phyloP scores from a whole-genome alignment of 2,113 vertebrate genomes.

The Drymodes brunneopygia region DNA sequence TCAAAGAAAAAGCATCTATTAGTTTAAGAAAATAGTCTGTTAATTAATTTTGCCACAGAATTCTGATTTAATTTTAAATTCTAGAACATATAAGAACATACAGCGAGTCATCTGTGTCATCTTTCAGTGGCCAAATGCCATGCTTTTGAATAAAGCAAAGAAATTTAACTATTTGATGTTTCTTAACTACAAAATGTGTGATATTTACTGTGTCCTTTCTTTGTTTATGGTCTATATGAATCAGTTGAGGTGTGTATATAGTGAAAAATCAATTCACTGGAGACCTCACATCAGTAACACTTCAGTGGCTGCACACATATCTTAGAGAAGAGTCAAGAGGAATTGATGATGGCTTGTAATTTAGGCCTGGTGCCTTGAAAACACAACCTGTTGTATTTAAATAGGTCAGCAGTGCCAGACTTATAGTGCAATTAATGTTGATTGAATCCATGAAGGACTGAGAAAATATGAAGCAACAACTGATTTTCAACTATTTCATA shows the following conservation, averaged over 20 bases:
- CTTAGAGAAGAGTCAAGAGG: neutral
- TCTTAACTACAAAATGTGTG: neutral
- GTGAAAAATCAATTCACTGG: neutral
- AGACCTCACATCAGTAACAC: neutral
- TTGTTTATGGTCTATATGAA: neutral
- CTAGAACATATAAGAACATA: neutral
- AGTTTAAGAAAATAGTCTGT: neutral
- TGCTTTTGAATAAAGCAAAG: neutral
- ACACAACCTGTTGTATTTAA: neutral
- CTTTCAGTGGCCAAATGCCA: neutral
- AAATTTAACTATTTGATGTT: neutral
- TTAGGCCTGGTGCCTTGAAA: neutral
- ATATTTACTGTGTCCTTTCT: neutral
- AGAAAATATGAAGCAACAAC: neutral
- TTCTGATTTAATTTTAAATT: neutral
- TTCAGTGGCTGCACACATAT: neutral
- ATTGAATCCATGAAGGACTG: neutral
- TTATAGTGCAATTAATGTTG: neutral
- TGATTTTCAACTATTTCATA: neutral
- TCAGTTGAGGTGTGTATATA: neutral
- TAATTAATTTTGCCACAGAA: neutral
- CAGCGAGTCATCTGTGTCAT: fast-evolving
- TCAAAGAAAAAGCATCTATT: neutral
- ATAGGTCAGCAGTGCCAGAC: neutral
- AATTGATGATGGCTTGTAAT: neutral